Percentiles rank a stretch among this genome's conserved stretches.
Conservation (phyloP, 2,888 invertebrate species). For the Aphidoletes aphidimyza region DNA sequence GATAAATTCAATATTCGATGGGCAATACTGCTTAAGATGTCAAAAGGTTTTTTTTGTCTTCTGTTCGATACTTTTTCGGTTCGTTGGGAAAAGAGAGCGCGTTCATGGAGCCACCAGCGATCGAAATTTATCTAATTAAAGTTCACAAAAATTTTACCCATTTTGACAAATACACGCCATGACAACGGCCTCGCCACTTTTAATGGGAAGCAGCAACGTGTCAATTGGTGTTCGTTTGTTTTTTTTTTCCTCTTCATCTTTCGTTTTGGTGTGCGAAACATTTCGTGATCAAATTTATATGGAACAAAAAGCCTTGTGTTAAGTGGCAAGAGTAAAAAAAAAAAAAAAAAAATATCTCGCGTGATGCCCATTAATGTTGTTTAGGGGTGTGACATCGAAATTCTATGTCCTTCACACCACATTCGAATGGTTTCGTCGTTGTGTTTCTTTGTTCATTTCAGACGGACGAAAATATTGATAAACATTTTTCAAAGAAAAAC, state of each 20-base stretch:
- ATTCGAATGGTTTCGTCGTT: neutral
- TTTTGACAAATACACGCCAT: conserved; percentile 30
- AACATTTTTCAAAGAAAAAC: neutral
- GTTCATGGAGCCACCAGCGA: neutral
- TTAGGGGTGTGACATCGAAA: neutral
- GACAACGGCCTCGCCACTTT: conserved; percentile 26
- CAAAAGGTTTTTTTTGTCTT: neutral
- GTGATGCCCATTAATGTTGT: neutral
- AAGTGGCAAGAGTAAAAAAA: neutral
- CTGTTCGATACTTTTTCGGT: neutral
- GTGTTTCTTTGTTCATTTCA: neutral
- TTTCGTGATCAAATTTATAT: conserved; percentile 25
- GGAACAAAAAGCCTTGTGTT: too few species aligned
- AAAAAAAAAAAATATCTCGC: neutral
- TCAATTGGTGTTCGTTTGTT: neutral
- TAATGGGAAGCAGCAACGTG: neutral
- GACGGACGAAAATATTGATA: neutral
- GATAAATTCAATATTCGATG: conserved; percentile 1
- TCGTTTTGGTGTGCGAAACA: neutral
- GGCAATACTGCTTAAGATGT: neutral
- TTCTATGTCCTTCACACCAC: neutral
- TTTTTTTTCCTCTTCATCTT: neutral
- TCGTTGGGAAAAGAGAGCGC: neutral
- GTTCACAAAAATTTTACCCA: conserved; percentile 8
- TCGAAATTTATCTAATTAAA: conserved; percentile 38